Base-by-base conservation (phyloP, 2,888 invertebrate species). In the Sthenelais limicola region DNA sequence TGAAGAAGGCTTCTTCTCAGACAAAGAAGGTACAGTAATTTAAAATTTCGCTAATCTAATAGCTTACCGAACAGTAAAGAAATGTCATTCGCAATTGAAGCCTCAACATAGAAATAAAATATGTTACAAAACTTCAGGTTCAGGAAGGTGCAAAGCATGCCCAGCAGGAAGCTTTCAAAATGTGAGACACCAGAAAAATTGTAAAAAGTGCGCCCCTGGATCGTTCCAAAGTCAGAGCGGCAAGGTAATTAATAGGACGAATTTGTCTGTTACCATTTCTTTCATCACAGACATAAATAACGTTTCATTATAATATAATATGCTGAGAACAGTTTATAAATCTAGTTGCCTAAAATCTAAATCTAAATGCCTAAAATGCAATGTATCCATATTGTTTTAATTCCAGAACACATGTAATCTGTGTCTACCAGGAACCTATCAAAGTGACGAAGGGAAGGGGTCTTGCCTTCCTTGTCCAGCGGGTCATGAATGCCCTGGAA, bases 1-100 rank as follows among this genome's bases (percentile, higher is more conserved):
- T 56, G 56, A 56, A 33, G 30, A 24, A 1, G 56, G 56, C 30
- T 56, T 33, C 56, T 56, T 33, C 32, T 33, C 30, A 21, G 56
- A 56, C 32, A 12, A 28, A 15, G 15, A 12, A 3, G 56, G 56
- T 56, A 4, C 18, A 33, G n/a, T n/a, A 21, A 9, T n/a, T 49
- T 7, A 49, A n/a, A 7, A 49, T 49, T 9, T 9, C 49, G 18
- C 49, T n/a, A n/a, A n/a, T n/a, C n/a, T n/a, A n/a, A n/a, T n/a
- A n/a, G n/a, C n/a, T n/a, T n/a, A n/a, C n/a, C n/a, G n/a, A n/a
- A n/a, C n/a, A n/a, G n/a, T n/a, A n/a, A n/a, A n/a, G n/a, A n/a
- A n/a, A n/a, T n/a, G n/a, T n/a, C n/a, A n/a, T n/a, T n/a, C n/a
- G n/a, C n/a, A n/a, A n/a, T n/a, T n/a, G n/a, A n/a, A n/a, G n/a